phyloP scores from a whole-genome alignment of 2,888 invertebrate genomes.

The Drosophila niveifrons region DNA sequence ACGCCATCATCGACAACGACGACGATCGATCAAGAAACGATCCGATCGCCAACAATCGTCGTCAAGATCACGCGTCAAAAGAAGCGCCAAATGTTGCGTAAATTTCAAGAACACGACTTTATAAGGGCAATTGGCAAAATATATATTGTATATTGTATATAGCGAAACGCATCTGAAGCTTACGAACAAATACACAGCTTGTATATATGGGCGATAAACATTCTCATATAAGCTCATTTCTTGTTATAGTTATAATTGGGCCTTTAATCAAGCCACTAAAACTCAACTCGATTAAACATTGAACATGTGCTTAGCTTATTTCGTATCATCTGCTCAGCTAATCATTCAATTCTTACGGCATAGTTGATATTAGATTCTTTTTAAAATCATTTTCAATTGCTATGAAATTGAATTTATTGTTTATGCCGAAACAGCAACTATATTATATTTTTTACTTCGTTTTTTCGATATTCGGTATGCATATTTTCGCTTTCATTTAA shows the following conservation, averaged over 20 bases:
- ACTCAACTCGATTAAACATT: not conserved
- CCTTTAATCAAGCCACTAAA: not conserved
- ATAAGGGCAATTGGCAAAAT: conserved; percentile 50
- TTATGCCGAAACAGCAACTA: too few relatives aligned
- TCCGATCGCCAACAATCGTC: conserved; percentile 37
- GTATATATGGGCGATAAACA: conserved; percentile 4
- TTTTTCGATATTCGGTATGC: too few relatives aligned
- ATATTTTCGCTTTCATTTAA: too few relatives aligned
- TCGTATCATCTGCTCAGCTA: not conserved
- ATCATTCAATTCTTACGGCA: not conserved
- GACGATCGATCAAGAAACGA: too few relatives aligned
- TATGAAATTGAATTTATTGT: too few relatives aligned
- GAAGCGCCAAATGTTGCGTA: conserved; percentile 80
- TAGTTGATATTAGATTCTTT: not conserved
- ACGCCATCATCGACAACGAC: conserved; percentile 63
- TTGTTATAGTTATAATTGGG: not conserved
- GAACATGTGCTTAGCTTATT: not conserved
- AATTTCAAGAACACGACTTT: conserved; percentile 73
- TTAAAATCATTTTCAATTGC: too few relatives aligned
- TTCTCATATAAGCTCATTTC: conserved; percentile 3
- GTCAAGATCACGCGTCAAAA: conserved; percentile 69
- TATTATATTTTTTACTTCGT: too few relatives aligned
- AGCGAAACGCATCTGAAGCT: conserved; percentile 44
- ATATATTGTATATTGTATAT: conserved; percentile 6
- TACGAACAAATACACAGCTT: conserved; percentile 16